These are phyloP conservation scores for Abrostola tripartita DNA, from an alignment of 2,888 invertebrate genomes.

Conservation along the genomic window DNA sequence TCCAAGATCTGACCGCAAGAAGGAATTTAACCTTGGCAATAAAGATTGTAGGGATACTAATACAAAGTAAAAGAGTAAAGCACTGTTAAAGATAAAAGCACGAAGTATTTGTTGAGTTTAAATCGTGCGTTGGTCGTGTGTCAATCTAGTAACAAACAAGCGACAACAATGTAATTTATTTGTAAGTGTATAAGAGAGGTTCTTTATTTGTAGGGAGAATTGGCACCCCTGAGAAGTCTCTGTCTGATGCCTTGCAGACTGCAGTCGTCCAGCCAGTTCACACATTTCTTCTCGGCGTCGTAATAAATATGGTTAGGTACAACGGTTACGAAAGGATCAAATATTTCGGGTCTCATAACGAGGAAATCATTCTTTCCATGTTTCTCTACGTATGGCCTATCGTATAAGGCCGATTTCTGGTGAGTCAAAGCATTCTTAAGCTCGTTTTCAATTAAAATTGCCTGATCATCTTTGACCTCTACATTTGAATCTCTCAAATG, in stretches of 20 bases:
- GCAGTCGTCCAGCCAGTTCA: conserved; percentile 82
- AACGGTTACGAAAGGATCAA: conserved; percentile 73
- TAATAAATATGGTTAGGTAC: conserved; percentile 78
- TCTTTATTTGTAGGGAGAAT: conserved; percentile 54
- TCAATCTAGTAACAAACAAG: neutral
- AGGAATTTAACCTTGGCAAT: too few relatives aligned
- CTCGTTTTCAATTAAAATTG: conserved; percentile 61
- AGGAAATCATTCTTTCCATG: conserved; percentile 73
- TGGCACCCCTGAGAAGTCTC: conserved; percentile 64
- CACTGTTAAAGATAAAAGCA: too few relatives aligned
- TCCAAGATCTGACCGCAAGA: too few relatives aligned
- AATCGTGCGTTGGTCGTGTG: neutral
- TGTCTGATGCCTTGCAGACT: conserved; percentile 70
- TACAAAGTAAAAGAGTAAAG: too few relatives aligned
- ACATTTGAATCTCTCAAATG: neutral
- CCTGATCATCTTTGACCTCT: conserved; percentile 6
- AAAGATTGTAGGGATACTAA: too few relatives aligned
- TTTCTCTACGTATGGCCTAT: conserved; percentile 67
- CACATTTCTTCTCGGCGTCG: conserved; percentile 74
- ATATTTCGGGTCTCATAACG: conserved; percentile 62
- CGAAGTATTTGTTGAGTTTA: too few relatives aligned
- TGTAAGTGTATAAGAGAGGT: neutral
- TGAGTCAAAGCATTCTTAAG: conserved; percentile 55
- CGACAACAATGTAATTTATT: neutral
- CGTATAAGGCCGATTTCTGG: conserved; percentile 63